Evolutionary conservation across 1,140 invertebrate genomes (phyloP).

Genomic region (Drosophila aff.): DNA sequence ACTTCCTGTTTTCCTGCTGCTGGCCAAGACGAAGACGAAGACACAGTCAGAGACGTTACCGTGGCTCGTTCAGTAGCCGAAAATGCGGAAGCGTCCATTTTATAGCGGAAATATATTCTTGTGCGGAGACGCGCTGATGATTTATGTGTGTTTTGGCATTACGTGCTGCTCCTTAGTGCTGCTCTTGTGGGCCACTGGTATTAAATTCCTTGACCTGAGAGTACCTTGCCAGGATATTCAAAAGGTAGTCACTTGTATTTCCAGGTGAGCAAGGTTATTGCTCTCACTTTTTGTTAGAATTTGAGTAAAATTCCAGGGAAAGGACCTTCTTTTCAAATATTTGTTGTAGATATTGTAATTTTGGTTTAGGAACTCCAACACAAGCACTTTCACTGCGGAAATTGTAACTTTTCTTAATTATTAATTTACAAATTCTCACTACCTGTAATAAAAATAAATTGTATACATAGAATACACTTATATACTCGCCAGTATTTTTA

Average conservation of each 20-base stretch:
- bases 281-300: neutral
- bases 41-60: constrained; percentile 13
- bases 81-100: constrained; percentile 81
- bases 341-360: no score
- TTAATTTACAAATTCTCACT: neutral
- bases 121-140: constrained; percentile 78
- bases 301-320: no score
- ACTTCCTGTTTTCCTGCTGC: constrained; percentile 71
- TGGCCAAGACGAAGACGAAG: constrained; percentile 16
- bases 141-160: constrained; percentile 81
- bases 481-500: neutral
- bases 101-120: constrained; percentile 84
- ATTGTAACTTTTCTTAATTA: no score
- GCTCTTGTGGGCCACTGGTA: constrained; percentile 55
- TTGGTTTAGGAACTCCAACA: no score
- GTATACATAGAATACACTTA: neutral
- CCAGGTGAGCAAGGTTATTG: constrained; percentile 8
- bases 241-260: neutral
- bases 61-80: constrained; percentile 46
- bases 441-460: neutral
- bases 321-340: no score
- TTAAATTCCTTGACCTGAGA: constrained; percentile 57
- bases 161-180: constrained; percentile 52
- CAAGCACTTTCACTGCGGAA: no score
- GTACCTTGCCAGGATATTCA: constrained; percentile 1